Base-by-base conservation (phyloP, 1,140 invertebrate genomes). In the Teleogryllus occipitalis region DNA sequence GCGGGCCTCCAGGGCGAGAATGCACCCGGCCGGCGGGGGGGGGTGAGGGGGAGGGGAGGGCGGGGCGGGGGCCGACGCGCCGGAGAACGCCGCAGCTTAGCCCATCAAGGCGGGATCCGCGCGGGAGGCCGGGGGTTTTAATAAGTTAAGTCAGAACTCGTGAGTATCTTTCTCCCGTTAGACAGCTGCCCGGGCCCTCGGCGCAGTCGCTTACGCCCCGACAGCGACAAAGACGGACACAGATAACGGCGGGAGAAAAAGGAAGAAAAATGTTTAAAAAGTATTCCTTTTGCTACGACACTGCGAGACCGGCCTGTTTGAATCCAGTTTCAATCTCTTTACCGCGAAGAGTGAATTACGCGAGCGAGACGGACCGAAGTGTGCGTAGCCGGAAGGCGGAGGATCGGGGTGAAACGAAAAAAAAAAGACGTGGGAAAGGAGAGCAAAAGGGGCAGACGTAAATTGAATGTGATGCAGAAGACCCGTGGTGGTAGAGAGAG, bases 71-170 rank as follows among this genome's bases (percentile, higher is more conserved):
- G 54, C 10, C 54, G 54, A 65, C 54, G 54, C 54, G 10, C 18
- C 54, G 10, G 10, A 18, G 10, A 14, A 65, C 10, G 54, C 0
- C 54, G 54, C 10, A 65, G 54, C 54, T 65, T 65, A 65, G 54
- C 18, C 10, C 54, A 18, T 65, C 54, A 65, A 8, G 15, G 54
- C 54, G 54, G 49, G 10, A 65, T 18, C 18, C 54, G 54, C 10
- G 54, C 10, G 54, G 18, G 54, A 65, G 54, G 22, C n/a, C 47
- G 18, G 12, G 48, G 76, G 48, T 48, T 77, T 77, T 77, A 77
- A 77, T 77, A 77, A 77, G 76, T 77, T 48, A 77, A 48, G 76
- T 77, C 76, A 77, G 76, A 77, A 77, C 76, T 77, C 76, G 48
- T 77, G 48, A 77, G 76, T 48, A 49, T 77, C 75, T 39, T 76